Conservation (phyloP, 2,113 vertebrate genomes). For the Mystacornis crossleyi region DNA sequence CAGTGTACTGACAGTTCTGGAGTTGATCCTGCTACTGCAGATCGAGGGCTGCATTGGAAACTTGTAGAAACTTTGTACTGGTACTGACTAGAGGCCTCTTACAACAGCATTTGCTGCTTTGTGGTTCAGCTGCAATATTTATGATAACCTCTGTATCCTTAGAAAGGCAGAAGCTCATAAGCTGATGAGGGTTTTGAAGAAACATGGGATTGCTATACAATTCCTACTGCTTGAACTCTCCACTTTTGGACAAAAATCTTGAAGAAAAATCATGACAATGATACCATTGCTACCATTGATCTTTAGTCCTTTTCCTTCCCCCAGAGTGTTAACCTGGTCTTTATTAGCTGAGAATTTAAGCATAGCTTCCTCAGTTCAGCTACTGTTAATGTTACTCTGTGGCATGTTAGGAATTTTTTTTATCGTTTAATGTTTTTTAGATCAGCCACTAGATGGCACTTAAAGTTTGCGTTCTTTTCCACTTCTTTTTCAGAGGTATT, state of each 20-base stretch:
- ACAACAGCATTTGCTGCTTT: background rate
- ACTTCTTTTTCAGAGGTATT: background rate
- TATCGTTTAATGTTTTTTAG: background rate
- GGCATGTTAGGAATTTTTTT: background rate
- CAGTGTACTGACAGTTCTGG: background rate
- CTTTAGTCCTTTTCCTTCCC: background rate
- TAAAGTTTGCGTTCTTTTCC: constrained; percentile 48
- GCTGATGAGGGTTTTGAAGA: background rate
- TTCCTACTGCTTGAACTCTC: background rate
- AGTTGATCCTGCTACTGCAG: background rate
- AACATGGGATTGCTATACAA: background rate
- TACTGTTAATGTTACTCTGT: background rate
- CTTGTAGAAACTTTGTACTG: background rate
- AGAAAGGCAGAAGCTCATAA: background rate
- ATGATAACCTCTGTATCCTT: background rate
- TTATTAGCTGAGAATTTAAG: background rate
- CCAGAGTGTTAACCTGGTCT: background rate
- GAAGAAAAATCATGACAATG: background rate
- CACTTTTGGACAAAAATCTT: background rate
- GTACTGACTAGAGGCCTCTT: background rate
- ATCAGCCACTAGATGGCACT: constrained; percentile 79
- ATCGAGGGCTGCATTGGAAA: background rate
- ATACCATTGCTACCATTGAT: background rate
- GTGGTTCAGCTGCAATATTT: background rate
- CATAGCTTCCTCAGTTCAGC: background rate